Evolutionary conservation across 2,888 invertebrate genomes (phyloP).

Genomic region (Athripsodes cinereus): DNA sequence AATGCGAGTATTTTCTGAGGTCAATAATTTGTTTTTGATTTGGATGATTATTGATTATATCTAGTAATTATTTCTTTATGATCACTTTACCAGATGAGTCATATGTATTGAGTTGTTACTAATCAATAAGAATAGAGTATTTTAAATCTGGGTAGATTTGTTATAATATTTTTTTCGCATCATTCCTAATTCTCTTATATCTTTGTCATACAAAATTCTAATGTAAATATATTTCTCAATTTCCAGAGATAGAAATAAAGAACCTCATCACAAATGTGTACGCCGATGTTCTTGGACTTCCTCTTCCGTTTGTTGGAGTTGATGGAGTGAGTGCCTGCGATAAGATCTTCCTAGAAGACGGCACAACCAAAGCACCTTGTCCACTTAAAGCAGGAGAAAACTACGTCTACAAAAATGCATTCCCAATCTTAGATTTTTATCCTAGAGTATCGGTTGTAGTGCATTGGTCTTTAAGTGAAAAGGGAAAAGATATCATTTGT

Average conservation of each 20-base stretch:
- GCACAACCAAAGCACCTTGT: slow-evolving; percentile 54
- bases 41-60: no score
- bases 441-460: slow-evolving; percentile 51
- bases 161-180: no score
- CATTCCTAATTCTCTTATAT: no score
- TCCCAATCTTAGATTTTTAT: slow-evolving; percentile 50
- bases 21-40: no score
- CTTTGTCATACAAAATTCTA: no score
- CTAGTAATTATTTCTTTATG: no score
- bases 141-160: no score
- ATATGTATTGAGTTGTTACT: no score
- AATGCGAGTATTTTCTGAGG: no score
- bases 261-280: slow-evolving; percentile 54
- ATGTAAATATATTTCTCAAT: no score
- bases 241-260: slow-evolving; percentile 50
- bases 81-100: no score
- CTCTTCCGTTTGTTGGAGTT: slow-evolving; percentile 71
- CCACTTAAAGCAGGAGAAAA: slow-evolving; percentile 61
- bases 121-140: no score
- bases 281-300: slow-evolving; percentile 56
- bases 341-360: slow-evolving; percentile 50
- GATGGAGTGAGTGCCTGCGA: slow-evolving; percentile 64
- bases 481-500: slow-evolving; percentile 50
- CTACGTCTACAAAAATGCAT: slow-evolving; percentile 63
- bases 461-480: slow-evolving; percentile 55